Evolutionary conservation across 2,797 vertebrate genomes (phyloP).

Genomic region (Graptemys geographica): DNA sequence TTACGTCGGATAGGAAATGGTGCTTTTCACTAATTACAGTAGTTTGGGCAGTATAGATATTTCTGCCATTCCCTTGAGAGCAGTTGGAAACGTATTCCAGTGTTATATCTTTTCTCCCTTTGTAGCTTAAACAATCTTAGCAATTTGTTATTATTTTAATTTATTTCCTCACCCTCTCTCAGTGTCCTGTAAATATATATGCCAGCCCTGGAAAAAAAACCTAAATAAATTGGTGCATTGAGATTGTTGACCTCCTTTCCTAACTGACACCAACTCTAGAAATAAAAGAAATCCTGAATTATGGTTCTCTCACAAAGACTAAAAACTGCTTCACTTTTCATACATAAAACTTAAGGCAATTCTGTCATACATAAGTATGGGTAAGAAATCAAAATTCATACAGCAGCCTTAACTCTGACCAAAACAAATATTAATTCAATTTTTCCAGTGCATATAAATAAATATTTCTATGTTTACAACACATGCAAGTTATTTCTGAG

Average conservation of each 20-base stretch:
- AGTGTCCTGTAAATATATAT: not conserved
- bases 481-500: not conserved
- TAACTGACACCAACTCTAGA: not conserved
- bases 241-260: not conserved
- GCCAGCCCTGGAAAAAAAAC: not conserved
- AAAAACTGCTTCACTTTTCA: not conserved
- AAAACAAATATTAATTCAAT: not conserved
- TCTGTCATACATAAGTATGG: not conserved
- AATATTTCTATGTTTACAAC: not conserved
- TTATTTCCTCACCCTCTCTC: not conserved
- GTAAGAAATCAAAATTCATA: not conserved
- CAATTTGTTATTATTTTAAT: not conserved
- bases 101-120: not conserved
- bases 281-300: not conserved
- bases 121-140: not conserved
- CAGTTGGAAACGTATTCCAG: not conserved
- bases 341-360: not conserved
- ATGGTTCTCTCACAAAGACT: not conserved
- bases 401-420: not conserved
- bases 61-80: not conserved
- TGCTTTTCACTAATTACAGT: not conserved
- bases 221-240: fast-evolving
- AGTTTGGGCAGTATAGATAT: fast-evolving
- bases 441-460: not conserved
- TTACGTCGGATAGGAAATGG: not conserved